Evolutionary conservation across 2,113 vertebrate genomes (phyloP), one percentile per base, ranked within the genome.

Genomic region (Phylloscopus trochilus): DNA sequence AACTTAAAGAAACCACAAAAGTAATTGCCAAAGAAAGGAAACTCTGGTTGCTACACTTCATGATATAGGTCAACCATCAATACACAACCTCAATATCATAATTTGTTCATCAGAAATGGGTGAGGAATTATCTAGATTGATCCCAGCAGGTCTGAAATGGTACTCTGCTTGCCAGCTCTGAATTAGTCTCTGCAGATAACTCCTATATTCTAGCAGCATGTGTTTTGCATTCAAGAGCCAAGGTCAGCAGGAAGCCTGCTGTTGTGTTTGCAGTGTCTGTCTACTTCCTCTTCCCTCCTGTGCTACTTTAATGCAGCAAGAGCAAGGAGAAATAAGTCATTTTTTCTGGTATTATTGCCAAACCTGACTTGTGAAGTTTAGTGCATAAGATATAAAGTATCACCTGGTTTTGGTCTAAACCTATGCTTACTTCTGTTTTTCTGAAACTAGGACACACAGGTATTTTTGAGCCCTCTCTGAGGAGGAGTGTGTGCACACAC

Each of bases 231-330:
- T 81, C 63, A 86, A 83, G 55, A 94, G 52, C 81, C 83, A 97
- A 94, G 78, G 93, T 90, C 67, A 87, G 87, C 44, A 90, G 95
- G 94, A 96, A 97, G 86, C 52, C 80, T 91, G 63, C 86, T 91
- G 55, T 86, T 85, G 56, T 67, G 75, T 72, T 96, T 92, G 76
- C 74, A 74, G 89, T 93, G 87, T 72, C 95, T 92, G 64, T 92
- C 88, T 73, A 94, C 89, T 96, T 96, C 87, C 93, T 95, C 69
- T 94, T 95, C 87, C 83, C 96, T 96, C 63, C 60, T 83, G 41
- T 68, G 78, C 59, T 83, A 62, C 94, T 89, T 87, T 58, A 93
- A 94, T 51, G 46, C 63, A 94, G 56, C 41, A 62, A 69, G 22
- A 91, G 74, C 52, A 69, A 90, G 35, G 28, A 88, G 72, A 83